Evolutionary conservation across 2,888 invertebrate genomes (phyloP).

Genomic region (Rhingia campestris): DNA sequence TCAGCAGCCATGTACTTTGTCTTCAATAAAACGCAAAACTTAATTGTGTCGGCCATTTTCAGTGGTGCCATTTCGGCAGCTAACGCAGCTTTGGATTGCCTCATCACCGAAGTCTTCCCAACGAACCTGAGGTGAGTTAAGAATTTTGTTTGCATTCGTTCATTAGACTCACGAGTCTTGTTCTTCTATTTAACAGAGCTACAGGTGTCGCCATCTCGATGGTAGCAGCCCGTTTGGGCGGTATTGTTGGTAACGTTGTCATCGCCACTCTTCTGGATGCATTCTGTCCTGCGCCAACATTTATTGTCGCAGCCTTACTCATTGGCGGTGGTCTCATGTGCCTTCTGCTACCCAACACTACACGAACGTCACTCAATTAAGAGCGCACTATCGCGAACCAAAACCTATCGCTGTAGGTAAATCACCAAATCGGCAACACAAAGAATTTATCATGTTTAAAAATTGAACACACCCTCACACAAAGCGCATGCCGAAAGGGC

Average conservation of each 20-base stretch:
- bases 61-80: constrained; percentile 94
- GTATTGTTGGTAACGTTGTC: constrained; percentile 89
- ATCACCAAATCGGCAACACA: constrained; percentile 60
- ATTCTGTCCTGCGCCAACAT: constrained; percentile 95
- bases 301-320: constrained; percentile 93
- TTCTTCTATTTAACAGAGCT: constrained; percentile 84
- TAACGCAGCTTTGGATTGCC: constrained; percentile 94
- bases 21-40: constrained; percentile 91
- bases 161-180: not conserved
- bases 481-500: constrained; percentile 24
- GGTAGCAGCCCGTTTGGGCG: constrained; percentile 94
- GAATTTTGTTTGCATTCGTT: not conserved
- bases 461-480: constrained; percentile 34
- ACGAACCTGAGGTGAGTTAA: constrained; percentile 90
- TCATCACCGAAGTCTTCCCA: constrained; percentile 96
- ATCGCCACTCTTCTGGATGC: constrained; percentile 93
- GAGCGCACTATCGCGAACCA: not conserved
- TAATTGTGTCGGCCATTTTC: constrained; percentile 92
- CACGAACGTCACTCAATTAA: constrained; percentile 87
- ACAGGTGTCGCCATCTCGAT: constrained; percentile 95
- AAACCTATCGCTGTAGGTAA: constrained; percentile 13
- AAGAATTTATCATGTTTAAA: constrained; percentile 68
- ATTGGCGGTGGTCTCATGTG: constrained; percentile 94
- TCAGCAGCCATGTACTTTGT: constrained; percentile 94
- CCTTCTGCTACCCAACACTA: constrained; percentile 94